phyloP scores from a whole-genome alignment of 1,140 invertebrate species.

The Ceratosolen solmsi region DNA sequence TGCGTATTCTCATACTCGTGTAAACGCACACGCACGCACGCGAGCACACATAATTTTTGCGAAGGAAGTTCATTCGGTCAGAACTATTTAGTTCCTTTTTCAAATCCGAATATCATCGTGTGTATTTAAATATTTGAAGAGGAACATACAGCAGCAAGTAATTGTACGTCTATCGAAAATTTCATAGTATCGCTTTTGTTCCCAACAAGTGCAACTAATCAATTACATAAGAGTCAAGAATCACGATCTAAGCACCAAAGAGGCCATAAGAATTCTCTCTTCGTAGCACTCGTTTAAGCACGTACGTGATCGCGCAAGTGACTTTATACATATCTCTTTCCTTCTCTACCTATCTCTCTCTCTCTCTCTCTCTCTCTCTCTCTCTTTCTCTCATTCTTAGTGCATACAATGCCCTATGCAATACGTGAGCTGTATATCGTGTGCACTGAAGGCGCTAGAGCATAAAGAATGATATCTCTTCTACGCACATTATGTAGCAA shows the following conservation, averaged over 20 bases:
- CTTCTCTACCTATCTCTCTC: not conserved
- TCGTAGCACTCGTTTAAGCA: slow-evolving; percentile 25
- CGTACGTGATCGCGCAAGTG: slow-evolving; percentile 10
- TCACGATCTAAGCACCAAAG: slow-evolving; percentile 26
- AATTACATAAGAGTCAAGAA: slow-evolving; percentile 46
- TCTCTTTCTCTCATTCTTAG: not conserved
- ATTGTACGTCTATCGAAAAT: not conserved
- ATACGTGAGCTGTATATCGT: slow-evolving; percentile 15
- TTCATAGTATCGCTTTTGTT: not conserved
- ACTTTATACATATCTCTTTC: slow-evolving; percentile 13
- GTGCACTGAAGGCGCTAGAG: slow-evolving; percentile 45
- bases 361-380: not conserved
- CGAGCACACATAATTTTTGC: too few species aligned
- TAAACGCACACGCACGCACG: too few species aligned
- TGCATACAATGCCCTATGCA: slow-evolving; percentile 28
- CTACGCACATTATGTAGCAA: slow-evolving; percentile 24
- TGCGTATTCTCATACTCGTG: too few species aligned
- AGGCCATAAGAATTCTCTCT: slow-evolving; percentile 35
- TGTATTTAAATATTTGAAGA: not conserved
- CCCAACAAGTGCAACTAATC: slow-evolving; percentile 43
- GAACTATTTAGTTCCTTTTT: too few species aligned
- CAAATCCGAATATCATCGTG: too few species aligned
- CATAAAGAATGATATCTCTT: slow-evolving; percentile 55
- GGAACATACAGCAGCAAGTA: not conserved
- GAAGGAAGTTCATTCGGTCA: too few species aligned